These are phyloP conservation scores for Heliconius sara DNA, from an alignment of 2,888 invertebrate genomes.

Conservation along the genomic window DNA sequence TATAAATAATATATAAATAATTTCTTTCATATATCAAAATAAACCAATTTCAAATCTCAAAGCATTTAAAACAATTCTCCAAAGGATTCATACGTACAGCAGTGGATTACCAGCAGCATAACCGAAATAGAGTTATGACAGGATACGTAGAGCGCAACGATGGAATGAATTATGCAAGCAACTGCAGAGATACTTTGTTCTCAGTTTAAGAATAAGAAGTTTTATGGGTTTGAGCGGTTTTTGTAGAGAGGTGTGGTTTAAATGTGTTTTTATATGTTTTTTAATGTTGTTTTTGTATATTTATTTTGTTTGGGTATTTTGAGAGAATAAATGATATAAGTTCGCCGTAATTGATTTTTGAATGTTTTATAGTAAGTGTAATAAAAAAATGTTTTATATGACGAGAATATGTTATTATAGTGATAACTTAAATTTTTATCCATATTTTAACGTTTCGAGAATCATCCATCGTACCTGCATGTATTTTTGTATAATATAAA, in stretches of 20 bases:
- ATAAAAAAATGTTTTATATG: too few species aligned
- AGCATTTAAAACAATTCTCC: conserved; percentile 35
- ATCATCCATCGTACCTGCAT: too few species aligned
- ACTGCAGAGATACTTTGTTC: conserved; percentile 79
- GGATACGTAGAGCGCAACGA: conserved; percentile 64
- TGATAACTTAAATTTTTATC: too few species aligned
- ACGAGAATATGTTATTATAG: too few species aligned
- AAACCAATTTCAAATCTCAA: not conserved
- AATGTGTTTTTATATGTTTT: not conserved
- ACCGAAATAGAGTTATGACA: conserved; percentile 65
- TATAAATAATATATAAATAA: not conserved
- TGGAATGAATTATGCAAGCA: conserved; percentile 82
- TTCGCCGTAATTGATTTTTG: too few species aligned
- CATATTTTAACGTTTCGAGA: too few species aligned
- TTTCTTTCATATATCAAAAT: not conserved
- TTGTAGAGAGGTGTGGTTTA: not conserved
- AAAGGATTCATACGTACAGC: conserved; percentile 32
- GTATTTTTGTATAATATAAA: too few species aligned
- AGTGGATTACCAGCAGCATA: conserved; percentile 7
- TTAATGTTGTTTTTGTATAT: not conserved
- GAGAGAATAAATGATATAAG: too few species aligned
- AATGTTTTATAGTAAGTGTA: too few species aligned
- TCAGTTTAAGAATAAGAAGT: conserved; percentile 42
- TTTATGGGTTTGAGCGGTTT: conserved; percentile 32
- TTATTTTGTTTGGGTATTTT: too few species aligned